Base-by-base conservation (phyloP, 2,888 invertebrate species). In the Leptarthrus brevirostris region DNA sequence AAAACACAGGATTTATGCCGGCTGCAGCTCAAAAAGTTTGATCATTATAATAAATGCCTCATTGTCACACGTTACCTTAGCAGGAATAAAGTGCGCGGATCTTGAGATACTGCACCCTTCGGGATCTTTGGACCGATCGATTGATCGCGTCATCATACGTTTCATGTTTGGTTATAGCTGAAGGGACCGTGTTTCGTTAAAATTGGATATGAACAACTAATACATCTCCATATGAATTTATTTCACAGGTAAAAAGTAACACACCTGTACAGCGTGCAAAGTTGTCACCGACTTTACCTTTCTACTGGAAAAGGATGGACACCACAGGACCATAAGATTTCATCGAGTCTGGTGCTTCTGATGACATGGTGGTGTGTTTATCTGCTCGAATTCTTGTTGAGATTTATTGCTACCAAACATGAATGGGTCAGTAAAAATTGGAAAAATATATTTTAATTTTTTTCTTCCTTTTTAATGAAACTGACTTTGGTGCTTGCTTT, bases 381-480 rank as follows among this genome's bases (percentile, higher is more conserved):
- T 72, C 64, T 53, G 61, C 54, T 70, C 61, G 71, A 74, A 74
- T 74, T 74, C 73, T 49, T 52, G 44, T 24, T 53, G 56, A 75
- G 75, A 75, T 75, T 75, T 75, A 75, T 75, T 69, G 61, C 75
- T 69, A 44, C 61, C 73, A 73, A 75, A 75, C 75, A 75, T 75
- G 75, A 73, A 75, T 75, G 75, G 75, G 73, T 73, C 73, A 75
- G 58, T 75, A 66, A 70, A 75, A 75, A 73, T 75, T 74, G 74
- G 47, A 36, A 49, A 61, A 52, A 73, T 70, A 70, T 64, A 73
- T 73, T 64, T 73, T 64, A 44, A 61, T 36, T 61, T 61, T 58
- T 61, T 36, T 36, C 44, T 4, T 30, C 30, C 0, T 30, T 30
- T 30, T 30, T 30, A 30, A 30, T 30, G 30, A 30, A 30, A 8